A percentile compares a stretch with the other conserved stretches of the same genome.
Evolutionary conservation across 2,888 invertebrate species (phyloP).

Genomic region (Drosophila tripunctata): DNA sequence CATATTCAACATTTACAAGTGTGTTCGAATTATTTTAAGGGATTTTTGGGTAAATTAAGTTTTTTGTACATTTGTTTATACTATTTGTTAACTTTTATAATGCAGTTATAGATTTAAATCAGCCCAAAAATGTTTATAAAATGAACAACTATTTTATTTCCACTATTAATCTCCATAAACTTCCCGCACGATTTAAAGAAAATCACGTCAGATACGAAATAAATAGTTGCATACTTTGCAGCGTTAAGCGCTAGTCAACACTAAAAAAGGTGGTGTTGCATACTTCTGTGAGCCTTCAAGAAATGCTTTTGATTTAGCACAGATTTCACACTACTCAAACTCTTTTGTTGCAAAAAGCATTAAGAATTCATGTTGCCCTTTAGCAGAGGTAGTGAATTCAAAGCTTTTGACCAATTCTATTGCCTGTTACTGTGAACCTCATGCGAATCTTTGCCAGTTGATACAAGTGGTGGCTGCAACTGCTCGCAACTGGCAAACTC

Average conservation of each 20-base stretch:
- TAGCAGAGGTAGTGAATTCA: conserved; percentile 22
- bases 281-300: neutral
- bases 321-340: neutral
- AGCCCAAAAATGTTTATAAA: too few species aligned
- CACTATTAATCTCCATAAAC: too few species aligned
- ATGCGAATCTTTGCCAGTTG: conserved; percentile 54
- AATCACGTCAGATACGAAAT: neutral
- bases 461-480: conserved; percentile 46
- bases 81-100: too few species aligned
- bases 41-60: too few species aligned
- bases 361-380: neutral
- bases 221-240: neutral
- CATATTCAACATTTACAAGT: too few species aligned
- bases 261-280: neutral
- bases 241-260: neutral
- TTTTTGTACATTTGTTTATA: too few species aligned
- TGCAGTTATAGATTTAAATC: too few species aligned
- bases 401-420: conserved; percentile 52
- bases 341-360: neutral
- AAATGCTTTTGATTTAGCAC: neutral
- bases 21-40: too few species aligned
- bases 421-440: conserved; percentile 51
- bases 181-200: neutral
- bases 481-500: conserved; percentile 17
- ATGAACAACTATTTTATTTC: too few species aligned